Conservation (phyloP, 2,888 invertebrate genomes). For the Amphipyra tragopoginis region DNA sequence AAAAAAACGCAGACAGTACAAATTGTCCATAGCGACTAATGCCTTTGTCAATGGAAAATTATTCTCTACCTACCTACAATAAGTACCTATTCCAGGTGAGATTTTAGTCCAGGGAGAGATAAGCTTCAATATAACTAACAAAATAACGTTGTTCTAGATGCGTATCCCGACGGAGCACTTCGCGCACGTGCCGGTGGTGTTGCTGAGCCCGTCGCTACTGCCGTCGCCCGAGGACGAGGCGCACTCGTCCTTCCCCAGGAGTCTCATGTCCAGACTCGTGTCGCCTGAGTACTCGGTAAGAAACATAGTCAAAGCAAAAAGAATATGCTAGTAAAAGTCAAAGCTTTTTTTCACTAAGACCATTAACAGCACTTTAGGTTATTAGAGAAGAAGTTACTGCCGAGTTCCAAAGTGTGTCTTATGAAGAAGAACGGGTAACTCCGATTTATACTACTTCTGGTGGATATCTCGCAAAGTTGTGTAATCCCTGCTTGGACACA, state of each 20-base stretch:
- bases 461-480: too few species aligned
- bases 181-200: constrained; percentile 97
- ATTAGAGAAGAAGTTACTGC: too few species aligned
- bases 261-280: constrained; percentile 91
- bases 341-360: too few species aligned
- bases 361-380: too few species aligned
- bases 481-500: too few species aligned
- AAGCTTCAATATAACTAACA: too few species aligned
- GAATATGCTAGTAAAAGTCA: too few species aligned
- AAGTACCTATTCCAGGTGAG: neutral
- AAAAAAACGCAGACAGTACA: neutral
- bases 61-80: neutral
- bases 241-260: constrained; percentile 91
- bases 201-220: constrained; percentile 95
- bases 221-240: constrained; percentile 93
- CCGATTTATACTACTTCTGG: too few species aligned
- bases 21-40: neutral
- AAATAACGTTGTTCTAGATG: constrained; percentile 91
- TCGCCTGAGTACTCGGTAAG: constrained; percentile 88
- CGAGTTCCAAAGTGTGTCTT: too few species aligned
- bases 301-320: neutral
- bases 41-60: neutral
- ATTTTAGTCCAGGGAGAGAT: too few species aligned
- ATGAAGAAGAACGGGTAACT: too few species aligned
- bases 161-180: constrained; percentile 98